Evolutionary conservation across 2,888 invertebrate genomes (phyloP), one percentile per base, ranked within the genome.

Genomic region (Hedychridium roseum): DNA sequence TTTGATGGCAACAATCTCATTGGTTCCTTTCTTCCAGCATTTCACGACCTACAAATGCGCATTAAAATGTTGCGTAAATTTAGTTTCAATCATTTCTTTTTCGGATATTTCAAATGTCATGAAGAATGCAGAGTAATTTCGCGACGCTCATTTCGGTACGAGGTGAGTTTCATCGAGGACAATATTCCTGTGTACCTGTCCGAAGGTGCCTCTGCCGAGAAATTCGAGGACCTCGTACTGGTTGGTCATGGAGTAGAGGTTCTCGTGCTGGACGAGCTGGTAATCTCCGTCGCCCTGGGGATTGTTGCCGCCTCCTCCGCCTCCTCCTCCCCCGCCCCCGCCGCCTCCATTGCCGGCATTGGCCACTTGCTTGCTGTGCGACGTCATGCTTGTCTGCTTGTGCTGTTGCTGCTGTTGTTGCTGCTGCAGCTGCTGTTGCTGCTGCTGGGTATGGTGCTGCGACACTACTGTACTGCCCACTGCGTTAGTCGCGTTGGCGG

Each of bases 21-120:
- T 99, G 72, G 99, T 99, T 80, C 98, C 98, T 80, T 98, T 97
- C 83, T 99, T 99, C 98, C 99, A 99, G 82, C 99, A 99, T 84
- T 99, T 99, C 78, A 99, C 99, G 77, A 99, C 99, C 86, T 94
- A 87, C 9, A 65, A 66, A 34, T 11, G 31, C 18, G 31, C 11
- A 20, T 4, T 16, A 32, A 12, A 17, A 16, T 32, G 4, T 9
- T 32, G 15, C 15, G 27, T 27, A 27, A n/a, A n/a, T n/a, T n/a
- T n/a, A n/a, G n/a, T n/a, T n/a, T n/a, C n/a, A n/a, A n/a, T n/a
- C n/a, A n/a, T n/a, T n/a, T n/a, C n/a, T n/a, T n/a, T n/a, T n/a
- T n/a, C n/a, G n/a, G n/a, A n/a, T n/a, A n/a, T n/a, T n/a, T n/a
- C n/a, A n/a, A n/a, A n/a, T n/a, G n/a, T n/a, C n/a, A n/a, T n/a